These are phyloP conservation scores for Acanthoscelides obtectus DNA, from an alignment of 2,888 invertebrate genomes.

Conservation along the genomic window DNA sequence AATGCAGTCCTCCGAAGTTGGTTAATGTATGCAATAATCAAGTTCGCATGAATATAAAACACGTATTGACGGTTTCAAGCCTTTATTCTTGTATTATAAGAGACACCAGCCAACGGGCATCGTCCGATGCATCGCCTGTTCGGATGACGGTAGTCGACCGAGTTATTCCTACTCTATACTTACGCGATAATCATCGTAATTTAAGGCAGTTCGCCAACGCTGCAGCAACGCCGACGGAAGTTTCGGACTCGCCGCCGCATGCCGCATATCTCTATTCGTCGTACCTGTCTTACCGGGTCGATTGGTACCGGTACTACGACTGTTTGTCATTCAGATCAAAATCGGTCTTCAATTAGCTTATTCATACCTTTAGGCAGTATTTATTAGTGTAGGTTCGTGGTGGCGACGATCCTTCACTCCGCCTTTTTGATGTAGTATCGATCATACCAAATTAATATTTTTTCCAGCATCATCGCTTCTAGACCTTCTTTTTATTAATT, in stretches of 20 bases:
- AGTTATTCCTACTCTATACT: conserved; percentile 23
- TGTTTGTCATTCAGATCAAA: not conserved
- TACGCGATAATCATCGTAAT: conserved; percentile 28
- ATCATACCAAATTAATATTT: no score
- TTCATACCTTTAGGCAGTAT: no score
- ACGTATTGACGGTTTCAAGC: no score
- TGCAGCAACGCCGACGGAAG: conserved; percentile 32
- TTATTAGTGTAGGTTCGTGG: no score
- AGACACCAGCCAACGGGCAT: not conserved
- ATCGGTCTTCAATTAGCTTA: not conserved
- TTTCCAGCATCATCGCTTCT: no score
- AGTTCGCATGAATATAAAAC: no score
- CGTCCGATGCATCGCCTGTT: not conserved
- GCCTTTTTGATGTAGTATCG: no score
- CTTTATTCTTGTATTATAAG: no score
- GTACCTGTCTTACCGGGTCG: not conserved
- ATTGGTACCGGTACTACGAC: conserved; percentile 2
- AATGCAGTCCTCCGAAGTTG: no score
- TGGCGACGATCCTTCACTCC: no score
- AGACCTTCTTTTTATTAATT: no score
- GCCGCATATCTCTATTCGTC: conserved; percentile 15
- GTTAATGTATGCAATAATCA: no score
- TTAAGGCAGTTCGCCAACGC: conserved; percentile 28
- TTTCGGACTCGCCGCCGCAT: conserved; percentile 23
- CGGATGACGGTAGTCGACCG: conserved; percentile 10